Evolutionary conservation across 2,888 invertebrate genomes (phyloP).

Genomic region (Parasteatoda lunata): DNA sequence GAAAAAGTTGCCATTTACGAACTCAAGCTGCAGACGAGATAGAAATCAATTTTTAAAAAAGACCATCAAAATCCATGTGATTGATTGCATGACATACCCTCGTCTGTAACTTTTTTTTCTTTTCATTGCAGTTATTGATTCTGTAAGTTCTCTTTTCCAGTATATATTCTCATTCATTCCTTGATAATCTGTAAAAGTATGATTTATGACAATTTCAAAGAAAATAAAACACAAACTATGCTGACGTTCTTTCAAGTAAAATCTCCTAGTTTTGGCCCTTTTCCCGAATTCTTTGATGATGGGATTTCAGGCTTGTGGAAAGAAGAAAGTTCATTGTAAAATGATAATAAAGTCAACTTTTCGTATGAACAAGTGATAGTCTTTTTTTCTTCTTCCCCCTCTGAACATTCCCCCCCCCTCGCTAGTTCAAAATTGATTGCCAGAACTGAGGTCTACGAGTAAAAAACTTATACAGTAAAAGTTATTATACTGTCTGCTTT

Average conservation of each 20-base stretch:
- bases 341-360: not conserved
- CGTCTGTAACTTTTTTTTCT: not conserved
- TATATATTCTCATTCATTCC: not conserved
- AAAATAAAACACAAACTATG: not conserved
- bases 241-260: too few relatives aligned
- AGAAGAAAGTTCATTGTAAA: not conserved
- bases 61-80: not conserved
- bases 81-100: not conserved
- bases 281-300: not conserved
- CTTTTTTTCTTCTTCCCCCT: too few relatives aligned
- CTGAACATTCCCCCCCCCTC: too few relatives aligned
- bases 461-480: too few relatives aligned
- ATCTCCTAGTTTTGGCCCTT: not conserved
- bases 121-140: not conserved
- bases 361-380: not conserved
- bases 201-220: not conserved
- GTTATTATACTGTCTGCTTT: too few relatives aligned
- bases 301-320: not conserved
- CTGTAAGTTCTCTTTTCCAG: not conserved
- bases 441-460: too few relatives aligned
- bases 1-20: too few relatives aligned
- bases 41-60: not conserved
- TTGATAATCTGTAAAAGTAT: constrained; percentile 5
- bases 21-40: not conserved
- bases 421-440: too few relatives aligned